Evolutionary conservation across 2,113 vertebrate genomes (phyloP), one percentile per base, ranked within the genome.

Genomic region (Aegotheles bennettii): DNA sequence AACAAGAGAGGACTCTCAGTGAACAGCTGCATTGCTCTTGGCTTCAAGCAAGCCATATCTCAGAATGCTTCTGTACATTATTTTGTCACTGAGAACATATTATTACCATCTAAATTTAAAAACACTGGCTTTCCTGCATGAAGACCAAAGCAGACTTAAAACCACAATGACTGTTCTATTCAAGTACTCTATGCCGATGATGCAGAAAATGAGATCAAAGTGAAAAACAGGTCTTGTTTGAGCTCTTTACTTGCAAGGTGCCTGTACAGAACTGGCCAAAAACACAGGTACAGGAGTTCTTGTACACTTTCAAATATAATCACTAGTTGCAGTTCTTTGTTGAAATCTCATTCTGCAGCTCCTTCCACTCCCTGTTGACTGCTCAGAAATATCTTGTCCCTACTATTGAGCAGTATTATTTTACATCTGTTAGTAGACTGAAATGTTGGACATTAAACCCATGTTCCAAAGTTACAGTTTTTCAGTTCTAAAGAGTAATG

Each of bases 21-120:
- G 84, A 91, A 90, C 93, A 95, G 94, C 96, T 97, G 94, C 95
- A 91, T 53, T 80, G 82, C 93, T 96, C 92, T 81, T 82, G 84
- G 73, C 95, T 96, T 86, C 68, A 54, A 63, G 83, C 12, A 1
- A 94, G 54, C 74, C 43, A 2, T 80, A 48, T 65, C 76, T 82
- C 90, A 61, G 75, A 71, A 82, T 11, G 73, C 26, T 23, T 94
- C 82, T 45, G 47, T 63, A 71, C 78, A 35, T 94, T 74, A 80
- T 71, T 95, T 93, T 94, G 92, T 96, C 91, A 75, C 64, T 85
- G 80, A 79, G 61, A 95, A 94, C 90, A 63, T 95, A 81, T 85
- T 85, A 95, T 95, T 93, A 92, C 51, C 60, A 48, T 95, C 94
- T 94, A 96, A 93, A 96, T 95, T 94, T 95, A 93, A 95, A 93